Evolutionary conservation across 2,888 invertebrate genomes (phyloP), one percentile per base, ranked within the genome.

Genomic region (Drosophila phalerata): DNA sequence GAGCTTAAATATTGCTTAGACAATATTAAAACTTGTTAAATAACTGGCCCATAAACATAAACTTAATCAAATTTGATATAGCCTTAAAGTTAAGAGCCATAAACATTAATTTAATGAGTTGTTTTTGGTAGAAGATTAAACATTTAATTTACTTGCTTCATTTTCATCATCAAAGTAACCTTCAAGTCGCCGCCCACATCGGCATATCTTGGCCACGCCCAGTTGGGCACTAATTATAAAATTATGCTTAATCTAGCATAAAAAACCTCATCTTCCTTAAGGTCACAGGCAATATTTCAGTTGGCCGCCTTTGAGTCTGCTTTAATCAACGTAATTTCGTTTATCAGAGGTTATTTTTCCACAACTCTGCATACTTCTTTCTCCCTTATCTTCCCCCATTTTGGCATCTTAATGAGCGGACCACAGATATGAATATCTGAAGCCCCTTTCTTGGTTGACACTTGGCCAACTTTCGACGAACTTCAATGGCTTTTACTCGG

Each of bases 191-290:
- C 57, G 69, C 71, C 64, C 64, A 53, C 38, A 25, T 3, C 4
- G 25, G 28, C 8, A 11, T 28, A 19, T 19, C 8, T 2, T 34
- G 40, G 63, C 40, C 55, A 65, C 57, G 69, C 71, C 65, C 63
- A 53, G 22, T 53, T 69, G 74, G 51, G 56, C 49, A 70, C 61
- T 84, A 77, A 81, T 80, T 81, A 81, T 83, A 77, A 83, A 83
- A 80, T 83, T 77, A 83, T 80, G 81, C 84, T 77, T 86, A 88
- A 82, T 88, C 82, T 81, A 77, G 75, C 81, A 78, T 70, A 73
- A 73, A 82, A 77, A 56, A 47, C 25, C 37, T 32, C 49, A 13
- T 47, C 38, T 34, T 51, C 17, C 40, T 42, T 48, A 79, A 79
- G 79, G 81, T 81, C 78, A 68, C 61, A 55, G 67, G 64, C 79